Evolutionary conservation across 2,113 vertebrate genomes (phyloP), one percentile per base, ranked within the genome.

Genomic region (Rhodinocichla rosea): DNA sequence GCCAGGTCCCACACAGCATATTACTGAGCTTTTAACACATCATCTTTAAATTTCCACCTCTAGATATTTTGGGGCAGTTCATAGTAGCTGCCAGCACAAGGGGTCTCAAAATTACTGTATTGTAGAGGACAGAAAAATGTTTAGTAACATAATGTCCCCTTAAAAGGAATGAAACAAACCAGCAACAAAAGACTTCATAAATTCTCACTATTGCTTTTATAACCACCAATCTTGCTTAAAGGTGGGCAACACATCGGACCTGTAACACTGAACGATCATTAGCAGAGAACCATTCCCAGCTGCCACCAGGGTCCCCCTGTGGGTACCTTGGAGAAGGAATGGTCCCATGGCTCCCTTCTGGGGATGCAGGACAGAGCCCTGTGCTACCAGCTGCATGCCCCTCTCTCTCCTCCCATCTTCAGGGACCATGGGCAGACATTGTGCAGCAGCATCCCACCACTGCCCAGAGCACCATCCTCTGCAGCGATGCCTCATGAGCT

Each of bases 281-380:
- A 11, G 7, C 5, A 45, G 15, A 28, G 30, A 80, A n/a, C 42
- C 7, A 6, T 32, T 70, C 19, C 16, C 56, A 76, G 57, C 30
- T 50, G 49, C 35, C 2, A 2, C 12, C 22, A 19, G 20, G 2
- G 6, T 52, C 45, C 37, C 59, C 13, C 9, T 50, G 20, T 1
- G 24, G 11, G 19, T n/a, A 27, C 13, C 21, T 50, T 18, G 21
- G 32, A 62, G n/a, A 32, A 4, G 5, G 27, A 49, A 37, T 26
- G 11, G 30, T 49, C 33, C 49, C 2, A 2, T 0, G 0, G 4
- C 8, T 73, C 40, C 26, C 23, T 47, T 19, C 7, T 2, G 0
- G 30, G 10, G 28, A 37, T 1, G 2, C 55, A 39, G 60, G 27
- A 35, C 2, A 9, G 37, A 59, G 60, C 21, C 28, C 37, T 11